Evolutionary conservation across 2,113 vertebrate species (phyloP).

Genomic region (Diadophis punctatus): DNA sequence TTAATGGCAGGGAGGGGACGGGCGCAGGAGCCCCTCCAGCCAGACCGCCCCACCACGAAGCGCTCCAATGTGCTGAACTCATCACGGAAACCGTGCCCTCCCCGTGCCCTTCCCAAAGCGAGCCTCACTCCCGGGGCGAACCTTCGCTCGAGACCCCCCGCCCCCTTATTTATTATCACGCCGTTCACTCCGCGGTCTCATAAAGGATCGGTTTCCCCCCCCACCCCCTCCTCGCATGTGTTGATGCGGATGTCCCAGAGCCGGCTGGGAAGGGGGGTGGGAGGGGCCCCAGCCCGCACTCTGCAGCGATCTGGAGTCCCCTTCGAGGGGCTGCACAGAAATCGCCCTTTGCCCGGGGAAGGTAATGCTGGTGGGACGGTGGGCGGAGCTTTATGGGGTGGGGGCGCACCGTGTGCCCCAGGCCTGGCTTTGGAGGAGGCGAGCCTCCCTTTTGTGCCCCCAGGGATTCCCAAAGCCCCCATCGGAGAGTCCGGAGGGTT

Average conservation of each 20-base stretch:
- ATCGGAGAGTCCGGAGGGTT: not conserved
- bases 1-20: conserved; percentile 61
- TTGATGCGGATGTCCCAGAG: not conserved
- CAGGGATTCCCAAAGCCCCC: not conserved
- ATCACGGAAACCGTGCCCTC: conserved; percentile 47
- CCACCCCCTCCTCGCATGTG: fast-evolving
- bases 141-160: not conserved
- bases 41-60: conserved; percentile 60
- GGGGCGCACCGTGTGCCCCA: not conserved
- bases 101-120: not conserved
- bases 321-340: not conserved
- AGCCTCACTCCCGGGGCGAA: not conserved
- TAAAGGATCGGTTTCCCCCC: not conserved
- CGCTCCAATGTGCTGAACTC: conserved; percentile 57
- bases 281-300: not conserved
- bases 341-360: not conserved
- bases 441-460: not conserved
- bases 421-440: not conserved
- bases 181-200: not conserved
- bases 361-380: not conserved
- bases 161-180: not conserved
- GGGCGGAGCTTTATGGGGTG: not conserved
- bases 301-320: not conserved
- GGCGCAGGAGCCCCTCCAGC: conserved; percentile 50
- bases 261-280: not conserved